These are phyloP conservation scores for Galendromus occidentalis DNA, from an alignment of 1,140 invertebrate genomes.

Conservation along the genomic window DNA sequence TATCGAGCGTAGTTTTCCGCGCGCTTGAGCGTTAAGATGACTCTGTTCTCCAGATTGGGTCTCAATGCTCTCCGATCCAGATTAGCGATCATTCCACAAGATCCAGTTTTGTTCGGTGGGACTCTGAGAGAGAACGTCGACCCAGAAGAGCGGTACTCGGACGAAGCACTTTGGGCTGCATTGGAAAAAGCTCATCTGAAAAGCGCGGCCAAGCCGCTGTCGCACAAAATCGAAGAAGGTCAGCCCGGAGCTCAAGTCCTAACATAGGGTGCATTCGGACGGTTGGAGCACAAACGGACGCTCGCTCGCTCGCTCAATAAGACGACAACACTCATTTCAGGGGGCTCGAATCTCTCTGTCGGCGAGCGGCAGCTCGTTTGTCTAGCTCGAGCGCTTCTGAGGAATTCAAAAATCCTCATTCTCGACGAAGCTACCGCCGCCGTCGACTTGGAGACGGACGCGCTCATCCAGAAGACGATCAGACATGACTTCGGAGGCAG, in stretches of 20 bases:
- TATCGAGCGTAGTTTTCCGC: no score
- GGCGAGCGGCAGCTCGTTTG: slow-evolving; percentile 75
- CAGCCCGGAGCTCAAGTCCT: no score
- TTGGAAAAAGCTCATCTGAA: slow-evolving; percentile 29
- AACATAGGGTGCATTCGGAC: no score
- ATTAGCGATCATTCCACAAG: slow-evolving; percentile 61
- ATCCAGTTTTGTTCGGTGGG: slow-evolving; percentile 20
- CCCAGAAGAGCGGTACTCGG: slow-evolving; percentile 14
- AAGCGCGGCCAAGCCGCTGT: slow-evolving; percentile 39
- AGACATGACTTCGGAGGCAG: slow-evolving; percentile 55
- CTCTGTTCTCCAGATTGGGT: neutral
- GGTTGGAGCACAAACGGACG: neutral
- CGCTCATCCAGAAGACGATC: slow-evolving; percentile 61
- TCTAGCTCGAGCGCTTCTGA: slow-evolving; percentile 58
- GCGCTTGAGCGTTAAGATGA: no score
- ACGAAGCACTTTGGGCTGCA: slow-evolving; percentile 12
- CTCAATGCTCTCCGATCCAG: slow-evolving; percentile 36
- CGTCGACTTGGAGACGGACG: slow-evolving; percentile 70
- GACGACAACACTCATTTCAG: slow-evolving; percentile 24
- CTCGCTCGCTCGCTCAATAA: neutral
- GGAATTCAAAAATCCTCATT: slow-evolving; percentile 68
- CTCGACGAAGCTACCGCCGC: slow-evolving; percentile 91
- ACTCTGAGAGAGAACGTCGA: slow-evolving; percentile 20
- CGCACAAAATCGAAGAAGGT: slow-evolving; percentile 41
- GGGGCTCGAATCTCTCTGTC: slow-evolving; percentile 47